phyloP scores from a whole-genome alignment of 2,888 invertebrate genomes.

The Lordiphosa andalusiaca region DNA sequence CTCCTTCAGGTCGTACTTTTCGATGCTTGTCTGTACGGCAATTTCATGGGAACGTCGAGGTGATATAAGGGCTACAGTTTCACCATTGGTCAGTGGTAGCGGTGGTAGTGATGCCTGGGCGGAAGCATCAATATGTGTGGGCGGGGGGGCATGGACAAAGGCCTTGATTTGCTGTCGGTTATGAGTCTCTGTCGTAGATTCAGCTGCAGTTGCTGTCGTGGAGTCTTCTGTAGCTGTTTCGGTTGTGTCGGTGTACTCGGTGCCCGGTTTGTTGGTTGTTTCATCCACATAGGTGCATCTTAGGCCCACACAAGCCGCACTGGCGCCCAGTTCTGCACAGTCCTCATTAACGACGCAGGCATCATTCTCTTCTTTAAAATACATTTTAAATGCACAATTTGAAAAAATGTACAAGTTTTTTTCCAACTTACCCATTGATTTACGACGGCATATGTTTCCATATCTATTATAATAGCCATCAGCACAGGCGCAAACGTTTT shows the following conservation, averaged over 20 bases:
- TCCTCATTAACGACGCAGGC: constrained; percentile 79
- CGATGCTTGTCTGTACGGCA: constrained; percentile 78
- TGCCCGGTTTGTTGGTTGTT: constrained; percentile 34
- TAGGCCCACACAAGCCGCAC: constrained; percentile 70
- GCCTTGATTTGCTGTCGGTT: constrained; percentile 40
- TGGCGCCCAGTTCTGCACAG: constrained; percentile 74
- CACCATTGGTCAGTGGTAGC: constrained; percentile 46
- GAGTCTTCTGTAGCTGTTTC: constrained; percentile 23
- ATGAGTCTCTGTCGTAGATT: background rate
- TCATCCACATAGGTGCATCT: constrained; percentile 66
- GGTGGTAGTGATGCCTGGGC: constrained; percentile 50
- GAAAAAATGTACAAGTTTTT: background rate
- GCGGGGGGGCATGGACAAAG: constrained; percentile 45
- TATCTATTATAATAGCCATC: constrained; percentile 80
- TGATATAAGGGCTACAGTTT: constrained; percentile 36
- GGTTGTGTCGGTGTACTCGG: constrained; percentile 16
- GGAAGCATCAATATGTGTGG: constrained; percentile 50
- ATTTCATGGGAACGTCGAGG: constrained; percentile 68
- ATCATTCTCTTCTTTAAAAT: constrained; percentile 72
- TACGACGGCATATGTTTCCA: constrained; percentile 80
- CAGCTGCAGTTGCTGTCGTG: background rate
- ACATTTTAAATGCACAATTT: background rate
- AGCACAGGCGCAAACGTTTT: constrained; percentile 78
- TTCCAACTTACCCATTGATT: constrained; percentile 77
- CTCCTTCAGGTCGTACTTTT: constrained; percentile 72